A percentile compares a stretch with the other conserved stretches of the same genome.
phyloP scores from a whole-genome alignment of 2,113 vertebrate genomes.

The Alouatta palliata region DNA sequence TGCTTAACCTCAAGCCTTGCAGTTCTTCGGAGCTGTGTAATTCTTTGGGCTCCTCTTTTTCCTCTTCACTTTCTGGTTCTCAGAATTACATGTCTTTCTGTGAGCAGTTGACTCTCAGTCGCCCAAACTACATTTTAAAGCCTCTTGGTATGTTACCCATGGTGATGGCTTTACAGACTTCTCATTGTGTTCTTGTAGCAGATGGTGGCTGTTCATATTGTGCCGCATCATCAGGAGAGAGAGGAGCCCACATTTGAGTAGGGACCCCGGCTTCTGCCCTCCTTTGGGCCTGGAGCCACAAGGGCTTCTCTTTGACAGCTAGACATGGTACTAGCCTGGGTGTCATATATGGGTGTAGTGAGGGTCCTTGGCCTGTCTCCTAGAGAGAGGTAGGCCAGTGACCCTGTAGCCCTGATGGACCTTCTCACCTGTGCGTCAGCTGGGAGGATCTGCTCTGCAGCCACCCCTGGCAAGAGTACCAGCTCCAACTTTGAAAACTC shows the following conservation, averaged over 20 bases:
- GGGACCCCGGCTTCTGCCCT: not conserved
- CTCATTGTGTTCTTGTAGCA: not conserved
- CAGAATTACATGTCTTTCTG: not conserved
- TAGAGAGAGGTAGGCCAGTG: not conserved
- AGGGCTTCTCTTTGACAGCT: not conserved
- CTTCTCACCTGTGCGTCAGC: not conserved
- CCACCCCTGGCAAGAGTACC: not conserved
- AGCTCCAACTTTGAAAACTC: not conserved
- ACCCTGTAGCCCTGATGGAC: not conserved
- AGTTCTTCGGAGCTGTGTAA: not conserved
- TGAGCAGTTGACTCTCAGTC: not conserved
- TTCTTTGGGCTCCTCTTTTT: not conserved
- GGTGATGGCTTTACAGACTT: not conserved
- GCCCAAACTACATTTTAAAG: not conserved
- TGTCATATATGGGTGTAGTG: rapidly evolving
- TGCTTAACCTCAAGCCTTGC: not conserved
- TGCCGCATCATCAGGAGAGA: not conserved
- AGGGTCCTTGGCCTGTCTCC: not conserved
- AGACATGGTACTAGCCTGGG: not conserved
- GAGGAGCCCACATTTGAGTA: not conserved
- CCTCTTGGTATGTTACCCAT: not conserved
- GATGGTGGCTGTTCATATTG: not conserved
- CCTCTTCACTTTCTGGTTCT: not conserved
- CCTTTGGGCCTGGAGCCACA: not conserved
- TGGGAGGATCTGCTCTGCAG: not conserved